Conservation (phyloP, 1,140 invertebrate genomes). For the Zaprionus vittiger region DNA sequence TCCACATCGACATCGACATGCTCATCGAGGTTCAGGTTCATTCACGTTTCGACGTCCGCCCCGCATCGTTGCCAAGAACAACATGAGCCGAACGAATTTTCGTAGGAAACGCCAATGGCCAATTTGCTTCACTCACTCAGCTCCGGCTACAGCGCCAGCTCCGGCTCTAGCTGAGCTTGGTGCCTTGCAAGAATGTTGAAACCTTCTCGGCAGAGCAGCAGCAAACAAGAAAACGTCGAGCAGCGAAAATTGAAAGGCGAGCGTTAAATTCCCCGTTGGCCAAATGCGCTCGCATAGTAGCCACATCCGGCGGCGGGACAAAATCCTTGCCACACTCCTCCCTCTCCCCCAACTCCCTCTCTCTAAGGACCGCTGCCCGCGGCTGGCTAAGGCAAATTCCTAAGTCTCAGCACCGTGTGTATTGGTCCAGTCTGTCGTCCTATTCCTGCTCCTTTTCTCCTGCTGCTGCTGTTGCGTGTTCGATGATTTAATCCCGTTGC, state of each 20-base stretch:
- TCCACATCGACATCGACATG: slow-evolving; percentile 15
- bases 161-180: slow-evolving; percentile 15
- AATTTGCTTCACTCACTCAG: slow-evolving; percentile 40
- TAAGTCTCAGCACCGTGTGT: slow-evolving; percentile 10
- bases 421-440: background rate
- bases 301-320: slow-evolving; percentile 43
- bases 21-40: slow-evolving; percentile 2
- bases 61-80: slow-evolving; percentile 70
- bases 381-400: slow-evolving; percentile 30
- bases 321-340: slow-evolving; percentile 13
- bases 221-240: slow-evolving; percentile 49
- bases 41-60: slow-evolving; percentile 36
- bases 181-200: slow-evolving; percentile 40
- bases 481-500: slow-evolving; percentile 1
- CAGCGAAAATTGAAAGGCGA: slow-evolving; percentile 65
- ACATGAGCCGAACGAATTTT: slow-evolving; percentile 67
- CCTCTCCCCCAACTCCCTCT: background rate
- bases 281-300: slow-evolving; percentile 30
- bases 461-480: slow-evolving; percentile 20
- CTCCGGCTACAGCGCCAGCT: background rate
- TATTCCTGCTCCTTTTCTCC: background rate
- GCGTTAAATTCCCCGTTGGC: slow-evolving; percentile 51
- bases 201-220: slow-evolving; percentile 43
- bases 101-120: slow-evolving; percentile 68
- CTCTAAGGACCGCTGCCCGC: background rate